Conservation (phyloP, 2,113 vertebrate species). For the Sander vitreus region DNA sequence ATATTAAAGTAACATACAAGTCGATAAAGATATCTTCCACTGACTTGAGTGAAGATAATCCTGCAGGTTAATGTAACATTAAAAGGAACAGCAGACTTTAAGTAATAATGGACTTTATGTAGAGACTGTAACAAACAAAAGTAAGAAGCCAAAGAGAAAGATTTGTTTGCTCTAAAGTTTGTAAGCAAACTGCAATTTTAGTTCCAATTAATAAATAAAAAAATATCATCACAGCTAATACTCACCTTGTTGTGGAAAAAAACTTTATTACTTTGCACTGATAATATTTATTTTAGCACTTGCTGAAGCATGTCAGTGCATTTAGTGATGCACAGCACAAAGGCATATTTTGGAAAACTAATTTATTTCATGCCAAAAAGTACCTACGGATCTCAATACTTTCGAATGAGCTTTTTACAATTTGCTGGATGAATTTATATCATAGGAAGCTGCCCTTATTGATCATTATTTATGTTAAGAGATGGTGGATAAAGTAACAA, state of each 20-base stretch:
- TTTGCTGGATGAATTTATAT: background rate
- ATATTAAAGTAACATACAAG: conserved; percentile 11
- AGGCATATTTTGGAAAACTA: background rate
- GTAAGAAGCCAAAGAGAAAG: background rate
- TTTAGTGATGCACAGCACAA: background rate
- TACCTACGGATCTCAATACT: background rate
- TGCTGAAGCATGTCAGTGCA: background rate
- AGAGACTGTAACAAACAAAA: conserved; percentile 8
- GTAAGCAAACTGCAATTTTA: background rate
- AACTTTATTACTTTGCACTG: too few species aligned
- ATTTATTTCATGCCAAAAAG: background rate
- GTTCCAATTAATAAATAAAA: background rate
- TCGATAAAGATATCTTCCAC: background rate
- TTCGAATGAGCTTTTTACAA: conserved; percentile 1
- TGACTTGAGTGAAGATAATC: background rate
- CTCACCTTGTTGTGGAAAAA: background rate
- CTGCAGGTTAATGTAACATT: conserved; percentile 16
- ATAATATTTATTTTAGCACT: background rate
- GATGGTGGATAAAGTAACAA: conserved; percentile 17
- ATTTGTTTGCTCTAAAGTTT: background rate
- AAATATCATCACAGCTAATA: background rate
- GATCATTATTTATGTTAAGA: background rate
- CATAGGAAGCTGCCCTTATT: background rate
- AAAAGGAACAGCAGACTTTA: conserved; percentile 23
- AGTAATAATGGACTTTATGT: conserved; percentile 5